These are phyloP conservation scores for Piaya cayana DNA, from an alignment of 2,113 vertebrate species.

Conservation along the genomic window DNA sequence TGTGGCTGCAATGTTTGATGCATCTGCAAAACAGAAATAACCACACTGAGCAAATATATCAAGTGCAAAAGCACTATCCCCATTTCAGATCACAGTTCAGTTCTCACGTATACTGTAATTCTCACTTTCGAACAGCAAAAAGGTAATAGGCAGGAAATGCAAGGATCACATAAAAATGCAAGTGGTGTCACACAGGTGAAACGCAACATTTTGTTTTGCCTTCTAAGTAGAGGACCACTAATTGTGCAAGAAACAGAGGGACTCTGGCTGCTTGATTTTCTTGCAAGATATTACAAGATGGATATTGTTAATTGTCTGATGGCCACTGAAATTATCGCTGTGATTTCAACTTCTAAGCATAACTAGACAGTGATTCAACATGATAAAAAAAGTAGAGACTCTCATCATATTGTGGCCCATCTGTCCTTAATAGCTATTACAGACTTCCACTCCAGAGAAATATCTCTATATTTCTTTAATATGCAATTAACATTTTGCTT, in stretches of 20 bases:
- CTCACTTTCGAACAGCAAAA: background rate
- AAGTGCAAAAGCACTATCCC: background rate
- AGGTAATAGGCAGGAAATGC: background rate
- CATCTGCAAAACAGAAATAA: constrained; percentile 57
- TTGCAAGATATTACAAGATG: background rate
- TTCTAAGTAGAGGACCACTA: background rate
- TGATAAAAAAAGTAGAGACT: background rate
- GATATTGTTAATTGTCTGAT: background rate
- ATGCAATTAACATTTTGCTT: background rate
- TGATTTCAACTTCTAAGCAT: background rate
- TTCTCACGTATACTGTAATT: background rate
- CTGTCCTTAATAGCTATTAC: background rate
- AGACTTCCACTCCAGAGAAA: background rate
- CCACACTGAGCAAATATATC: background rate
- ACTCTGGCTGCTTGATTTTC: background rate
- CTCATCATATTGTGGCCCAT: background rate
- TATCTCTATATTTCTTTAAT: background rate
- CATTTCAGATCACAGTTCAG: background rate
- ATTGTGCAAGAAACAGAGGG: background rate
- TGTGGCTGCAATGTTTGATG: constrained; percentile 61
- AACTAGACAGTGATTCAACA: background rate
- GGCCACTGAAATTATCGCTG: background rate
- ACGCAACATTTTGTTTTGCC: background rate
- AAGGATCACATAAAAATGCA: background rate
- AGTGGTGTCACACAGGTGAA: background rate